Conservation (phyloP, 1,140 invertebrate genomes). For the Drosophila trapezifrons region DNA sequence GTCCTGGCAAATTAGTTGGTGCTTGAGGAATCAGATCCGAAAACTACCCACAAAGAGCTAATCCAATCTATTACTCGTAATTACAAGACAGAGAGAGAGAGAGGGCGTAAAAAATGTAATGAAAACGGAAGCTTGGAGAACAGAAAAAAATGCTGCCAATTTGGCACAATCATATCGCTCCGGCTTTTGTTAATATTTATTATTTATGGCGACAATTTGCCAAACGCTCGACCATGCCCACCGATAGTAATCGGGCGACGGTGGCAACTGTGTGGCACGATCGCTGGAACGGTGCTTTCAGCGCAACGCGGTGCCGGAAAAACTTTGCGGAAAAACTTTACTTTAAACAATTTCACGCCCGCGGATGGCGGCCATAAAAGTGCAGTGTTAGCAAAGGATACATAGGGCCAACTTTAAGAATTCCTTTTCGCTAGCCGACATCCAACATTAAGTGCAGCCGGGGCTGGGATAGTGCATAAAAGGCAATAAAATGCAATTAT, state of each 20-base stretch:
- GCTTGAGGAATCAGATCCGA: slow-evolving; percentile 14
- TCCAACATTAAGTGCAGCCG: slow-evolving; percentile 65
- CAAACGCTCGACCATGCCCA: slow-evolving; percentile 34
- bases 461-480: slow-evolving; percentile 65
- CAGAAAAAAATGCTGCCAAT: slow-evolving; percentile 19
- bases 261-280: slow-evolving; percentile 52
- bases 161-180: slow-evolving; percentile 44
- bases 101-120: slow-evolving; percentile 9
- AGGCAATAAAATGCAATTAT: slow-evolving; percentile 81
- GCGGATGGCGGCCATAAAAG: slow-evolving; percentile 61
- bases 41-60: background rate
- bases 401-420: slow-evolving; percentile 61
- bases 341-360: slow-evolving; percentile 74
- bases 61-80: slow-evolving; percentile 43
- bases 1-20: slow-evolving; percentile 31
- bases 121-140: slow-evolving; percentile 10
- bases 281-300: slow-evolving; percentile 24
- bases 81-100: background rate
- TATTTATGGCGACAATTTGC: slow-evolving; percentile 59
- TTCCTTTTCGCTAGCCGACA: slow-evolving; percentile 53
- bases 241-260: slow-evolving; percentile 27
- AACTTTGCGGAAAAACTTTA: slow-evolving; percentile 30
- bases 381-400: slow-evolving; percentile 37
- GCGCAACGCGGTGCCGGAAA: slow-evolving; percentile 18
- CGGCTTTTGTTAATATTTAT: slow-evolving; percentile 51